A percentile compares a stretch with the other conserved stretches of the same genome.
Conservation (phyloP, 2,888 invertebrate species). For the Synanthedon andrenaeformis region DNA sequence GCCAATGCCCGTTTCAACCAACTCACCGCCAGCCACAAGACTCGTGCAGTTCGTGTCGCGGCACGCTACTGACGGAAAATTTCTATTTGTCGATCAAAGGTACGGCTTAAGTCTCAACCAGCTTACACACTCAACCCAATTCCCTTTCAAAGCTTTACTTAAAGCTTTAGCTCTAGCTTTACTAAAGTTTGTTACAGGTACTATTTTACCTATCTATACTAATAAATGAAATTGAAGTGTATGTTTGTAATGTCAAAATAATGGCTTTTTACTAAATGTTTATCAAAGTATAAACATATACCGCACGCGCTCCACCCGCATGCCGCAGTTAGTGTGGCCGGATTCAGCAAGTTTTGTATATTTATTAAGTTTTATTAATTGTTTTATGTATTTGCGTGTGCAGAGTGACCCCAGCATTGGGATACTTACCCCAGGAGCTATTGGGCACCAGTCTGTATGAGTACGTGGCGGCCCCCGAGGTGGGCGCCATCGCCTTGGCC, state of each 20-base stretch:
- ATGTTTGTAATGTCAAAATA: too few species aligned
- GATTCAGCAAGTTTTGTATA: not conserved
- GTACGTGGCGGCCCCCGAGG: conserved; percentile 87
- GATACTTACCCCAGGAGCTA: conserved; percentile 93
- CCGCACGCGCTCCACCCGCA: not conserved
- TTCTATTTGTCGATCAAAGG: conserved; percentile 93
- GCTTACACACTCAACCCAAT: too few species aligned
- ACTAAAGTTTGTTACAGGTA: too few species aligned
- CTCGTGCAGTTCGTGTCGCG: conserved; percentile 84
- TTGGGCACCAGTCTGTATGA: conserved; percentile 94
- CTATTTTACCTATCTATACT: too few species aligned
- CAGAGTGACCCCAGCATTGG: conserved; percentile 89
- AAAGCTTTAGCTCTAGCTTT: too few species aligned
- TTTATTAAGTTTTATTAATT: not conserved
- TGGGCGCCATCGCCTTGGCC: conserved; percentile 81
- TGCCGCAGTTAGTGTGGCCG: too few species aligned
- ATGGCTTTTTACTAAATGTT: too few species aligned
- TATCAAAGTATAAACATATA: too few species aligned
- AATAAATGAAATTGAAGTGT: too few species aligned
- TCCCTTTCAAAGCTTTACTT: too few species aligned
- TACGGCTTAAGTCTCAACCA: conserved; percentile 26
- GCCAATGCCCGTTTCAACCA: conserved; percentile 22
- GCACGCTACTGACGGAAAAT: conserved; percentile 91
- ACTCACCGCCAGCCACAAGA: conserved; percentile 58
- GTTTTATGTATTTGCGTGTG: not conserved